These are phyloP conservation scores for Platysternon megacephalum DNA, from an alignment of 2,113 vertebrate species.

Conservation along the genomic window DNA sequence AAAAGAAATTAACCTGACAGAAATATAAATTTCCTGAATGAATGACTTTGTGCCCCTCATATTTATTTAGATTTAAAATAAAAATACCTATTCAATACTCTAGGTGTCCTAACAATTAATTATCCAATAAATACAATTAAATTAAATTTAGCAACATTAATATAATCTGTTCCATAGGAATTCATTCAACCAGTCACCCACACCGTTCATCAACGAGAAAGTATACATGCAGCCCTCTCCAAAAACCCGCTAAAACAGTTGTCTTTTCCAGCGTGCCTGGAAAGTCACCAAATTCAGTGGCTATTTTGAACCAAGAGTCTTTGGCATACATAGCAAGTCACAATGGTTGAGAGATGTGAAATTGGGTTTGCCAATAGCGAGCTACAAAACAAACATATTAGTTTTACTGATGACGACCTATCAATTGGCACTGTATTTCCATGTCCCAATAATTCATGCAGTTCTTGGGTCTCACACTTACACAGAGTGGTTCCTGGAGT, in stretches of 20 bases:
- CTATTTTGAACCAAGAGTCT: not conserved
- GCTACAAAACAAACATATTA: not conserved
- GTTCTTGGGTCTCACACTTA: not conserved
- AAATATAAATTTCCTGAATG: not conserved
- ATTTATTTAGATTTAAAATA: not conserved
- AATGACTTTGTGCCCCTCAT: not conserved
- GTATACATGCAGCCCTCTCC: not conserved
- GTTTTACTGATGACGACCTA: not conserved
- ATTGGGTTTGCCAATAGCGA: not conserved
- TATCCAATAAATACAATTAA: not conserved
- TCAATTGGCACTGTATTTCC: accelerated
- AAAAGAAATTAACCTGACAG: not conserved
- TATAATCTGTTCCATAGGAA: not conserved
- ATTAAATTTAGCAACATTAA: not conserved
- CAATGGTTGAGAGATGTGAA: accelerated
- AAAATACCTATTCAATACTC: not conserved
- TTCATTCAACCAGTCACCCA: not conserved
- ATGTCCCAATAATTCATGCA: accelerated
- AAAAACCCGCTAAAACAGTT: not conserved
- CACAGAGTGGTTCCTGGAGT: not conserved
- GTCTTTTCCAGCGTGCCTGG: not conserved
- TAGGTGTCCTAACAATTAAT: not conserved
- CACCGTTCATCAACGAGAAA: not conserved
- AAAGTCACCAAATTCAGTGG: not conserved
- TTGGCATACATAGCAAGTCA: not conserved